Percentiles rank a stretch among this genome's conserved stretches.
These are phyloP conservation scores for Mycalesis mineus DNA, from an alignment of 2,888 invertebrate genomes.

Conservation along the genomic window DNA sequence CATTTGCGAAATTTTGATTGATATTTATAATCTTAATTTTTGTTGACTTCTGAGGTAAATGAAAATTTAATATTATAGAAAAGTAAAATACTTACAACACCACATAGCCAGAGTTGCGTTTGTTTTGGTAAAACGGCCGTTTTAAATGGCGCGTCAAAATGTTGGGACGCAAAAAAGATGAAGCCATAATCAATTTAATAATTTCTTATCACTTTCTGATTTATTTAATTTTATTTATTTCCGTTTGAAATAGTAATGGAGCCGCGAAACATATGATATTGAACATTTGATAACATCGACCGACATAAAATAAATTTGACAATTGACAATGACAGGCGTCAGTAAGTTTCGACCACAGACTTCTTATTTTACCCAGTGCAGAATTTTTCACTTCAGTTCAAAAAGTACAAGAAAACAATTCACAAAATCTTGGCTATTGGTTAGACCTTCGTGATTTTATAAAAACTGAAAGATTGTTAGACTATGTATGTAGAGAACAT, in stretches of 20 bases:
- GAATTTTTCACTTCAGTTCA: too few species aligned
- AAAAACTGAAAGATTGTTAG: too few species aligned
- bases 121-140: constrained; percentile 66
- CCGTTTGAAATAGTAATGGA: constrained; percentile 5
- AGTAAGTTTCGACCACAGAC: too few species aligned
- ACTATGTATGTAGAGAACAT: too few species aligned
- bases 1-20: too few species aligned
- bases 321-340: neutral
- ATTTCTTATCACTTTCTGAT: constrained; percentile 6
- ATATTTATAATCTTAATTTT: neutral
- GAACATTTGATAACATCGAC: too few species aligned
- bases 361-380: too few species aligned
- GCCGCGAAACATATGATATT: constrained; percentile 32
- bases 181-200: constrained; percentile 49
- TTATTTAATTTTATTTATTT: constrained; percentile 22
- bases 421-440: too few species aligned
- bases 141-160: constrained; percentile 58
- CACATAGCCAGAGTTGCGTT: constrained; percentile 82
- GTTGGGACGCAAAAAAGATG: constrained; percentile 63
- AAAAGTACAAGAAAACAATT: too few species aligned
- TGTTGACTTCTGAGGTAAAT: neutral
- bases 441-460: too few species aligned
- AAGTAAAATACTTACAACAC: constrained; percentile 81
- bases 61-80: neutral
- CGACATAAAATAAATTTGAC: too few species aligned